Conservation (phyloP, 2,113 vertebrate species). For the Bucco capensis region DNA sequence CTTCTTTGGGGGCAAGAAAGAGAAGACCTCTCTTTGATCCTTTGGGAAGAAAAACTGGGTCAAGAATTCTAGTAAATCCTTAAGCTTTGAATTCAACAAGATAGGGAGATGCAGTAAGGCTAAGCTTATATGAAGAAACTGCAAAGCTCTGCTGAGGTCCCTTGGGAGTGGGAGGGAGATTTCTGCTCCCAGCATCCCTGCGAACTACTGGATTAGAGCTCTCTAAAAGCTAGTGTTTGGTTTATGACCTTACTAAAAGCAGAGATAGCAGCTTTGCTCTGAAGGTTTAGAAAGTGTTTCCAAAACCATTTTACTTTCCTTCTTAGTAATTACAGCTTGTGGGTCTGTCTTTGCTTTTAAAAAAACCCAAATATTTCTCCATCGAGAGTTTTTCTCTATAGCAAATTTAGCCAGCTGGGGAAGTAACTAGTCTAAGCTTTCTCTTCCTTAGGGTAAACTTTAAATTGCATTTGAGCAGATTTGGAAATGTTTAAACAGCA, state of each 20-base stretch:
- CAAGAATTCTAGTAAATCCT: background rate
- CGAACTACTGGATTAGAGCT: background rate
- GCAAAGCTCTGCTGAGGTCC: background rate
- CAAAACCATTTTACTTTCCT: background rate
- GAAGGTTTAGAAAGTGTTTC: background rate
- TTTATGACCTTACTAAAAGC: background rate
- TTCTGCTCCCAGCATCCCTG: background rate
- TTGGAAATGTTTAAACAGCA: constrained; percentile 10
- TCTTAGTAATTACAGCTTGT: constrained; percentile 2
- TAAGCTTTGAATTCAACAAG: background rate
- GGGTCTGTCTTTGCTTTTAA: constrained; percentile 5
- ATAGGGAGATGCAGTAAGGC: background rate
- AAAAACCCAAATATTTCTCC: constrained; percentile 44
- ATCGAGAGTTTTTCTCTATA: background rate
- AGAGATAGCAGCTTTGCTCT: background rate
- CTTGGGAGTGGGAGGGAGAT: background rate
- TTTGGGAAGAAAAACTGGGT: background rate
- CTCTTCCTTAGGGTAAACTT: background rate
- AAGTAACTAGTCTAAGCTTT: constrained; percentile 15
- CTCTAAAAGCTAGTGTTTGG: background rate
- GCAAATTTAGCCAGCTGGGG: background rate
- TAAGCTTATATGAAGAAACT: background rate
- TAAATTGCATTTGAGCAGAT: constrained; percentile 25
- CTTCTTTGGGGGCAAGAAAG: background rate
- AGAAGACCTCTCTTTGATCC: background rate